Evolutionary conservation across 1,140 invertebrate genomes (phyloP).

Genomic region (Philotrypesis tridentata): DNA sequence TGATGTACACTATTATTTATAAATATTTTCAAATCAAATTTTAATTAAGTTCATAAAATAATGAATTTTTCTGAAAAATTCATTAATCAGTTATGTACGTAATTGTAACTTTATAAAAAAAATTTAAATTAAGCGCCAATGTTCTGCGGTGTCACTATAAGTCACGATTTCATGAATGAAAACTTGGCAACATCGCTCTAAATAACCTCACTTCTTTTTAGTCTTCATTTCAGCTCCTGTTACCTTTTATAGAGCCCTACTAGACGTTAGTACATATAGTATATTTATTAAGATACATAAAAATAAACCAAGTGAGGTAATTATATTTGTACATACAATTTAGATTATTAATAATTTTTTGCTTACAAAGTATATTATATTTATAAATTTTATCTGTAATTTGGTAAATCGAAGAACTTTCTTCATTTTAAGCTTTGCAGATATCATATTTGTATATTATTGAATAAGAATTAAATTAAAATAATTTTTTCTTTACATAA

Average conservation of each 20-base stretch:
- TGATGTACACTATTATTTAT: too few species aligned
- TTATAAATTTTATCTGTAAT: background rate
- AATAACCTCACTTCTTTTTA: conserved; percentile 11
- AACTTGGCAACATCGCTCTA: conserved; percentile 25
- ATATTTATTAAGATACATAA: conserved; percentile 9
- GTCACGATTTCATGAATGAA: background rate
- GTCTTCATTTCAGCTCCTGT: background rate
- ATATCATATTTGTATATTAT: background rate
- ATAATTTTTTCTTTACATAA: background rate
- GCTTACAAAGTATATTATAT: background rate
- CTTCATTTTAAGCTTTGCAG: too few species aligned
- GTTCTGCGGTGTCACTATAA: too few species aligned
- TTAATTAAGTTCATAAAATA: background rate
- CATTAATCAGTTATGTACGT: background rate
- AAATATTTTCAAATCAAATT: too few species aligned
- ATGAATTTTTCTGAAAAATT: background rate
- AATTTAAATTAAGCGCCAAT: background rate
- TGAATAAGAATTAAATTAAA: background rate
- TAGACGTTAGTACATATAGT: too few species aligned
- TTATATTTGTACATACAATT: background rate
- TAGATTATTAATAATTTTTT: background rate
- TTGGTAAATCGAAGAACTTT: background rate
- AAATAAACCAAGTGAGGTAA: conserved; percentile 25
- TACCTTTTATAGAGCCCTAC: conserved; percentile 24
- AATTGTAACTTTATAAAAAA: background rate